Conservation (phyloP, 2,888 invertebrate genomes). For the Metacarcinus magister region DNA sequence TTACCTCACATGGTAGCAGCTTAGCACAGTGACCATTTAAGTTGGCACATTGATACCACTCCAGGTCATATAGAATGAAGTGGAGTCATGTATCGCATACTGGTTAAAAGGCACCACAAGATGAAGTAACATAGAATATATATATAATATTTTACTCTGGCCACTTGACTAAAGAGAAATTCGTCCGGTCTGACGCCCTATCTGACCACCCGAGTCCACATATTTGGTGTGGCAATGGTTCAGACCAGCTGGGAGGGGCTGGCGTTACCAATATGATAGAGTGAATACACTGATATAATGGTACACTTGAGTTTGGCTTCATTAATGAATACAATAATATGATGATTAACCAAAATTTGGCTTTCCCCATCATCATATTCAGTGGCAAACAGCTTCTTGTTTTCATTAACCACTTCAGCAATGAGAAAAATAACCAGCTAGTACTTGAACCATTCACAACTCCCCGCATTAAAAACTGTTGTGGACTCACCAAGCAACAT, state of each 20-base stretch:
- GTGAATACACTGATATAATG: not conserved
- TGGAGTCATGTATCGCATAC: not conserved
- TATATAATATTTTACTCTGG: not conserved
- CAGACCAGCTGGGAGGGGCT: not conserved
- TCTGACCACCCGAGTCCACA: not conserved
- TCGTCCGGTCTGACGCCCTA: not conserved
- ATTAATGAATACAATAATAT: not conserved
- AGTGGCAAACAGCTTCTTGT: not conserved
- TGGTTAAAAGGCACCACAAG: not conserved
- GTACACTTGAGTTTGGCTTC: not conserved
- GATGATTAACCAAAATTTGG: not conserved
- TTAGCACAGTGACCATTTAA: not conserved
- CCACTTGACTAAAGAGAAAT: not conserved
- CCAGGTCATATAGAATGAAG: not conserved
- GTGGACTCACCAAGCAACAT: not conserved
- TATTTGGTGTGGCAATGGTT: conserved; percentile 29
- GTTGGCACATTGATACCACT: not conserved
- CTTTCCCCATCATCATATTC: not conserved
- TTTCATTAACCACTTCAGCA: not conserved
- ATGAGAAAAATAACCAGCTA: conserved; percentile 4
- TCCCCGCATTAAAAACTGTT: not conserved
- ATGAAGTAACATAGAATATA: not conserved
- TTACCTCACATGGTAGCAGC: not conserved
- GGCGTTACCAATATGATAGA: not conserved
- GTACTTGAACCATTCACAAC: not conserved